Evolutionary conservation across 2,888 invertebrate genomes (phyloP), one percentile per base, ranked within the genome.

Genomic region (Lasioglossum malachurum): DNA sequence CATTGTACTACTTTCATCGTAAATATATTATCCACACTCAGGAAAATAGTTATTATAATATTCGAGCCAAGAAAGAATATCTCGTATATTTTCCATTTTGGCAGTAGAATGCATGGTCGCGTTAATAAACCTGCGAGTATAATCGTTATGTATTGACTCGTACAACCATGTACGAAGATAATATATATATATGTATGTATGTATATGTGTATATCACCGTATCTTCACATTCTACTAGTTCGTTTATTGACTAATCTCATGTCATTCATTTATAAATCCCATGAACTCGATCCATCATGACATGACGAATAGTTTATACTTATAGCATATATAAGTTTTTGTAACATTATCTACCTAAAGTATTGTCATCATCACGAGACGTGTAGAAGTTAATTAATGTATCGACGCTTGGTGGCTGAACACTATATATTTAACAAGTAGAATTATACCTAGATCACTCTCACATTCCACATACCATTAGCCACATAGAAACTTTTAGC

Each of bases 301-400:
- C 69, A 84, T 83, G 57, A 57, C 57, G n/a, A 57, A 87, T 80
- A 86, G 38, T 57, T 78, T 79, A 75, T 84, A 85, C 72, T 57
- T 76, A 79, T 80, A 86, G 75, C 75, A 85, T 85, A 88, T 31
- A 31, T 75, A 88, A 76, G 86, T 89, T 69, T 71, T 86, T n/a
- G 84, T 90, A 90, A 91, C 82, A 89, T 89, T 89, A 75, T 85
- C 92, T 93, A 92, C 81, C 93, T 93, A 93, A 93, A 87, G 93
- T 93, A 93, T 93, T 93, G 94, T 93, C 93, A 93, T 89, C 89
- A 90, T 92, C 89, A 84, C 91, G 91, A 89, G 93, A 93, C 89
- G 83, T 83, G 75, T 79, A 87, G 86, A 82, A 89, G 72, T 85
- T 80, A 78, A 73, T 82, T 86, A 71, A 81, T 83, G 80, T 86